Evolutionary conservation across 2,888 invertebrate genomes (phyloP).

Genomic region (Hoplodrina blanda): DNA sequence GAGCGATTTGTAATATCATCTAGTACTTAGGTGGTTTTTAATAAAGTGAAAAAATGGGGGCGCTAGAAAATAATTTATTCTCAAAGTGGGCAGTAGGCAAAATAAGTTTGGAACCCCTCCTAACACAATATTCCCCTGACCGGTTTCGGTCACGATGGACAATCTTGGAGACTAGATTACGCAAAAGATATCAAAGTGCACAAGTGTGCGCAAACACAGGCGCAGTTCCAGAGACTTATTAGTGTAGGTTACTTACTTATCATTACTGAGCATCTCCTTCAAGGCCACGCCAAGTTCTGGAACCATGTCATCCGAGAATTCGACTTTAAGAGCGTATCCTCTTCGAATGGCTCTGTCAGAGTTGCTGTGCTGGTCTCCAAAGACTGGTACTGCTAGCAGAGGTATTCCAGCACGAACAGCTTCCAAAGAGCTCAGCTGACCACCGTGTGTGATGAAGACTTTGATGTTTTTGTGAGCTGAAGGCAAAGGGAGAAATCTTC

Average conservation of each 20-base stretch:
- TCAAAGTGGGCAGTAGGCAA: too few relatives aligned
- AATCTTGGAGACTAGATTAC: too few relatives aligned
- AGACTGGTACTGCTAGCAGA: constrained; percentile 76
- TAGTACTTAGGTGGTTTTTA: too few relatives aligned
- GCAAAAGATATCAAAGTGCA: too few relatives aligned
- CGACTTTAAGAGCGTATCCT: constrained; percentile 71
- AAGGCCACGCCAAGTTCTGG: constrained; percentile 66
- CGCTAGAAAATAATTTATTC: too few relatives aligned
- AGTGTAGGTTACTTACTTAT: constrained; percentile 63
- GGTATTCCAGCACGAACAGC: constrained; percentile 75
- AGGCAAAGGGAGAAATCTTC: not conserved
- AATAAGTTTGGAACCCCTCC: too few relatives aligned
- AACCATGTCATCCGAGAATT: constrained; percentile 66
- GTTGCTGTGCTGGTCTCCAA: constrained; percentile 79
- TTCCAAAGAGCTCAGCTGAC: constrained; percentile 72
- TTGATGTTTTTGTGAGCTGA: constrained; percentile 73
- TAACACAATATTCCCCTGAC: too few relatives aligned
- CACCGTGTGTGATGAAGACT: constrained; percentile 76
- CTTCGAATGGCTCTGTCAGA: constrained; percentile 66
- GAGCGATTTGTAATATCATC: too few relatives aligned
- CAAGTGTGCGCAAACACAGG: too few relatives aligned
- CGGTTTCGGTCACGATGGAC: too few relatives aligned
- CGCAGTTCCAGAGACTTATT: too few relatives aligned
- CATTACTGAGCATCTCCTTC: constrained; percentile 70
- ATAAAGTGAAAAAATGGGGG: too few relatives aligned